Conservation (phyloP, 1,140 invertebrate genomes). For the Procambarus virginalis region DNA sequence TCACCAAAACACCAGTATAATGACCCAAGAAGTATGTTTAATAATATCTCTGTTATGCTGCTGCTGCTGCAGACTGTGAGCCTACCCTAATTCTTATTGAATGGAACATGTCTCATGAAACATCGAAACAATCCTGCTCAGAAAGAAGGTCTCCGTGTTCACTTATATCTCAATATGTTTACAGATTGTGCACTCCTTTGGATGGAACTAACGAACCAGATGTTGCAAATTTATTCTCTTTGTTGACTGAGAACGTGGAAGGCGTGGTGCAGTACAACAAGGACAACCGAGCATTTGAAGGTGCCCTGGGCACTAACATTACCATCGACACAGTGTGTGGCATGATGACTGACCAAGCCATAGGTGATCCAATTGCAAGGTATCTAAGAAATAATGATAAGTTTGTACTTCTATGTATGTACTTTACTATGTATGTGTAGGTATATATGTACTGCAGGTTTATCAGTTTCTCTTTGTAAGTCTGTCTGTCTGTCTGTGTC, state of each 20-base stretch:
- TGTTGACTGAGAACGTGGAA: slow-evolving; percentile 84
- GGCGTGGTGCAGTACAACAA: slow-evolving; percentile 96
- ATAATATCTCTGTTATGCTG: too few species aligned
- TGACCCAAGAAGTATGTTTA: too few species aligned
- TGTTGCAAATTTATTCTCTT: slow-evolving; percentile 86
- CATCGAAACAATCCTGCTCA: too few species aligned
- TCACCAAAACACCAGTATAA: too few species aligned
- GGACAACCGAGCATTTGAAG: slow-evolving; percentile 86
- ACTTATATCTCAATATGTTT: slow-evolving; percentile 56
- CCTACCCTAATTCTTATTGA: too few species aligned
- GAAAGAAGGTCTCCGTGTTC: too few species aligned
- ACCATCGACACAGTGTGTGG: slow-evolving; percentile 88
- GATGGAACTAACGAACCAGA: slow-evolving; percentile 81
- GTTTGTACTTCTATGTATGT: background rate
- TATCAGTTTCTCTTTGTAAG: too few species aligned
- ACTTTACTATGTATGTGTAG: background rate
- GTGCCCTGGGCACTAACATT: slow-evolving; percentile 79
- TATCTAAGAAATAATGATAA: background rate
- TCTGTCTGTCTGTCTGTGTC: too few species aligned
- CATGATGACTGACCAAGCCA: slow-evolving; percentile 81
- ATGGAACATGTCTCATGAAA: too few species aligned
- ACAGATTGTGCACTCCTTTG: slow-evolving; percentile 85
- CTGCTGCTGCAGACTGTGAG: too few species aligned
- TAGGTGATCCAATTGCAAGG: slow-evolving; percentile 73
- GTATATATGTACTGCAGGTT: too few species aligned